Evolutionary conservation across 2,113 vertebrate species (phyloP), one percentile per base, ranked within the genome.

Genomic region (Plecotus auritus): DNA sequence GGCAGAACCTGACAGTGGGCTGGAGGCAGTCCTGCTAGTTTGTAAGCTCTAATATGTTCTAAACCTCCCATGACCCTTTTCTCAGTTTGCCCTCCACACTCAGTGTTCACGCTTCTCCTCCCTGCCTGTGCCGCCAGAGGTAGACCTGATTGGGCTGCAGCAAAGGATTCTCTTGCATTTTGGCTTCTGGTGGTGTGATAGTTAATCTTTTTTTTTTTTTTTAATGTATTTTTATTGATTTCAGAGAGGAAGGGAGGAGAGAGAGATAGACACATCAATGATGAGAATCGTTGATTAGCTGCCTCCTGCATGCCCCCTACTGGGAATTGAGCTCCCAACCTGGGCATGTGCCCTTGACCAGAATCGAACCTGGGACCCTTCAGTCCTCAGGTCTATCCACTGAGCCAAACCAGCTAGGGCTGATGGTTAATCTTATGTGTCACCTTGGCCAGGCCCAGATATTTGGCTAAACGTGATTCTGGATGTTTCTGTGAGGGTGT

Each of bases 111-210:
- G 11, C 32, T 37, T 64, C 32, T 49, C 23, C 35, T 78, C 42
- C 67, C 11, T 66, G 18, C 64, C 72, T 17, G 18, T 17, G 18
- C 26, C 7, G 0, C 1, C 2, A 4, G 66, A 30, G 8, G 9
- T 30, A 37, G 42, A 17, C n/a, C 54, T 37, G 18, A 23, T 8
- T 1, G 1, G 77, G 32, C 47, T 45, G 8, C 40, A 7, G 3
- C 12, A 1, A 40, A 84, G 40, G 70, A 30, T 5, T 18, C 28
- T 0, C 51, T 66, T 37, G 22, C 18, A 0, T 77, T 70, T 81
- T 35, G 37, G 45, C 86, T 76, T 81, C 37, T 64, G 23, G 20
- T 51, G 28, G 42, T 56, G 6, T 17, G 59, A 56, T 9, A 4
- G 37, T 84, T 17, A 32, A 69, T 70, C 51, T 84, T 30, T 54